These are phyloP conservation scores for Pteronotus mesoamericanus DNA, from an alignment of 2,797 vertebrate species.

Conservation along the genomic window DNA sequence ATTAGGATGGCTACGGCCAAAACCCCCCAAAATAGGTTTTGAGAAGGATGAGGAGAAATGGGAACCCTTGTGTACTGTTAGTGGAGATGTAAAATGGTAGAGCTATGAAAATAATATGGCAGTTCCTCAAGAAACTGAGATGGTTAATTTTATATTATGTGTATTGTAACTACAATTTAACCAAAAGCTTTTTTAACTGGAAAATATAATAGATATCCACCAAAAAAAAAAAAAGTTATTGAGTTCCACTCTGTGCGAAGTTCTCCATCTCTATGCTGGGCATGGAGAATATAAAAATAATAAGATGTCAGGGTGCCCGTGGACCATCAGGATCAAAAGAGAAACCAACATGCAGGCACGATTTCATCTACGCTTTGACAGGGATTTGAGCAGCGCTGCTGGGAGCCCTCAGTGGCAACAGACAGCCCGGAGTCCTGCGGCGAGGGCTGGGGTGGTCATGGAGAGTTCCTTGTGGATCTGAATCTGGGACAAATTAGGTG, in stretches of 20 bases:
- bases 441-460: neutral
- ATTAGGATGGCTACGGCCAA: neutral
- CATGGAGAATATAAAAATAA: neutral
- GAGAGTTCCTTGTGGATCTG: neutral
- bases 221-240: neutral
- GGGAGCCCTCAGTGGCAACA: neutral
- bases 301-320: neutral
- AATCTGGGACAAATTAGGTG: neutral
- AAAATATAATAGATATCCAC: neutral
- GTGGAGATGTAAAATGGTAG: neutral
- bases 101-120: neutral
- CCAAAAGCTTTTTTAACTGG: neutral
- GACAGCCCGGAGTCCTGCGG: neutral
- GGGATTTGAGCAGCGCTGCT: accelerated
- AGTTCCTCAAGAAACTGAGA: neutral
- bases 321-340: neutral
- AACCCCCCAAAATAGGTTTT: neutral
- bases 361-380: neutral
- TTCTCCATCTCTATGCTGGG: neutral
- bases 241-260: neutral
- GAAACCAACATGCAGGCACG: neutral
- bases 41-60: neutral
- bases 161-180: neutral
- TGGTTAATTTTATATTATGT: neutral
- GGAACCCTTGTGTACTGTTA: no score